These are phyloP conservation scores for Molothrus ater DNA, from an alignment of 2,797 vertebrate genomes.

Conservation along the genomic window DNA sequence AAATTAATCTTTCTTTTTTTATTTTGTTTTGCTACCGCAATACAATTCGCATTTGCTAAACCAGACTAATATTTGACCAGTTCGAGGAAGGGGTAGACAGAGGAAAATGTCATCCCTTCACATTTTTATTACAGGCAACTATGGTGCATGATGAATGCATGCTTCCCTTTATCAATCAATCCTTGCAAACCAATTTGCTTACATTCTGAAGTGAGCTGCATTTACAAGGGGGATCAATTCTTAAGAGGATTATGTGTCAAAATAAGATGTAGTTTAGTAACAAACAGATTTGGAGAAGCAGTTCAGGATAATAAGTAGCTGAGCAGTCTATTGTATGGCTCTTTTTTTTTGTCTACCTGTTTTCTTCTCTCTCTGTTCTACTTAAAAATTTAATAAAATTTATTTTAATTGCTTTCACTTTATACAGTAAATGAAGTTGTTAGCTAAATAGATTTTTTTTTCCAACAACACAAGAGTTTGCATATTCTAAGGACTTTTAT, in stretches of 20 bases:
- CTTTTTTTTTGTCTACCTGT: not conserved
- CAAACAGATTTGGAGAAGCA: not conserved
- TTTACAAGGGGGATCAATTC: not conserved
- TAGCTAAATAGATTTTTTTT: not conserved
- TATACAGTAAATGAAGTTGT: not conserved
- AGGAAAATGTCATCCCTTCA: not conserved
- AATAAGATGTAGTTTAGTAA: not conserved
- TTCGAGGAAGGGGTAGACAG: not conserved
- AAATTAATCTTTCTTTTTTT: not conserved
- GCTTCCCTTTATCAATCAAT: not conserved
- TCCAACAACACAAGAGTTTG: not conserved
- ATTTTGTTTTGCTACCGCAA: not conserved
- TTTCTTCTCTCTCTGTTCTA: not conserved
- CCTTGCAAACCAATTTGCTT: constrained; percentile 9
- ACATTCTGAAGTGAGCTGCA: not conserved
- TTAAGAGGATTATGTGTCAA: not conserved
- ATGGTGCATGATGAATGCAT: not conserved
- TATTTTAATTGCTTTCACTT: not conserved
- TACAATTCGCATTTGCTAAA: not conserved
- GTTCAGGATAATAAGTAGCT: not conserved
- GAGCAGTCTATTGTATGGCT: not conserved
- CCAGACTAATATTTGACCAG: not conserved
- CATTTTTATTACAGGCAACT: not conserved
- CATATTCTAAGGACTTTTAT: not conserved
- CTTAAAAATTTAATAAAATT: not conserved